These are phyloP conservation scores for Papilio helenus DNA, from an alignment of 1,140 invertebrate species.

Conservation along the genomic window DNA sequence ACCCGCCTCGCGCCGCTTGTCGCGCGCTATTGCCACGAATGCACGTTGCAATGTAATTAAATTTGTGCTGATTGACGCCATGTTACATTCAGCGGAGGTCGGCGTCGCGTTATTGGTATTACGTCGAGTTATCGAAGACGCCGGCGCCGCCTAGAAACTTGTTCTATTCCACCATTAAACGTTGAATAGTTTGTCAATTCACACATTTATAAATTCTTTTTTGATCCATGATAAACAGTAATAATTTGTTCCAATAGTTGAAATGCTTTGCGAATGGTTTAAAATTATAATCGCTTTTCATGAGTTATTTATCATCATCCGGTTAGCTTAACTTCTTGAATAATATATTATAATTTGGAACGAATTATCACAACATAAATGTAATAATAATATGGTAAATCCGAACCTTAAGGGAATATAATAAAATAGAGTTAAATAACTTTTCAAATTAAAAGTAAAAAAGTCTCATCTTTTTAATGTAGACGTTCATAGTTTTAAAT, in stretches of 20 bases:
- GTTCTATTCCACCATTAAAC: neutral
- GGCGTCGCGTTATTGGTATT: conserved; percentile 1
- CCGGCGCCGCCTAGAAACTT: neutral
- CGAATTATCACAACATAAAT: neutral
- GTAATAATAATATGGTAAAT: neutral
- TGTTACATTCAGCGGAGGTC: conserved; percentile 29
- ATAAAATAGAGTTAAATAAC: neutral
- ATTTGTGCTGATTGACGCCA: conserved; percentile 38
- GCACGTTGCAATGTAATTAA: conserved; percentile 34
- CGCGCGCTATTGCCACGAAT: conserved; percentile 13
- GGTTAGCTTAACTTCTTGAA: neutral
- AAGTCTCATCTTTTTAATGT: conserved; percentile 27
- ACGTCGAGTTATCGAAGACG: conserved; percentile 15
- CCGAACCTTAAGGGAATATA: neutral
- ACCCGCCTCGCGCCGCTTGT: conserved; percentile 17
- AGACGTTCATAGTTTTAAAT: conserved; percentile 27
- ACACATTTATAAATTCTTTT: neutral
- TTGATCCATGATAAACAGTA: neutral
- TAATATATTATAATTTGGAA: neutral
- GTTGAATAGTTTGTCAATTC: neutral
- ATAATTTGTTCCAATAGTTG: neutral
- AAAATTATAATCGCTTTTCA: neutral
- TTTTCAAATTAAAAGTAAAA: neutral
- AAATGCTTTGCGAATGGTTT: neutral
- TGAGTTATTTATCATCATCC: neutral